phyloP scores from a whole-genome alignment of 2,113 vertebrate species.

The Vulpes lagopus region DNA sequence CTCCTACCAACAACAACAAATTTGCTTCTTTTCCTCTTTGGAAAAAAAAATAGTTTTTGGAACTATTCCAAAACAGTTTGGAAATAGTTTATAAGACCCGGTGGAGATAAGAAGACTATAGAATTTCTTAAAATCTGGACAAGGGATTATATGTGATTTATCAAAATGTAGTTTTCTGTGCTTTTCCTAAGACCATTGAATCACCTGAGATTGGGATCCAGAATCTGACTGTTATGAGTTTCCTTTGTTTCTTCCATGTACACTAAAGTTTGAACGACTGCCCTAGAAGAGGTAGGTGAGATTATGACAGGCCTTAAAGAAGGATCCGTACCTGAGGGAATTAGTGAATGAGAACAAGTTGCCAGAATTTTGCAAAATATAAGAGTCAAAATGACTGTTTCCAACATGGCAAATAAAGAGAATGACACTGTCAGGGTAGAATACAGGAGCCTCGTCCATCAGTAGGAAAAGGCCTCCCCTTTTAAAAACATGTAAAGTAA shows the following conservation, averaged over 20 bases:
- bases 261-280: neutral
- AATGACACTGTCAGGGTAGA: neutral
- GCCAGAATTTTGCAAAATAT: slow-evolving; percentile 13
- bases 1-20: slow-evolving; percentile 70
- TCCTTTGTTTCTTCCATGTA: neutral
- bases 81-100: neutral
- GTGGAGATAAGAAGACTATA: neutral
- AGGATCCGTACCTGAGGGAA: neutral
- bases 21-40: slow-evolving; percentile 76
- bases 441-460: neutral
- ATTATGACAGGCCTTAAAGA: neutral
- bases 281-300: neutral
- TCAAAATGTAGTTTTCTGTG: slow-evolving; percentile 25
- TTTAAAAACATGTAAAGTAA: neutral
- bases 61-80: neutral
- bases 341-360: slow-evolving; percentile 37
- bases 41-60: neutral
- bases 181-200: slow-evolving; percentile 6
- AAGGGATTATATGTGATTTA: slow-evolving; percentile 19
- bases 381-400: slow-evolving; percentile 9
- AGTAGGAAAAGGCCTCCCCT: neutral
- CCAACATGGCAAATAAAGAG: neutral
- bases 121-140: neutral
- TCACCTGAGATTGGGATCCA: neutral
- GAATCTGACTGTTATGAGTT: neutral